These are phyloP conservation scores for Perithous albicinctus DNA, from an alignment of 2,888 invertebrate genomes.

Conservation along the genomic window DNA sequence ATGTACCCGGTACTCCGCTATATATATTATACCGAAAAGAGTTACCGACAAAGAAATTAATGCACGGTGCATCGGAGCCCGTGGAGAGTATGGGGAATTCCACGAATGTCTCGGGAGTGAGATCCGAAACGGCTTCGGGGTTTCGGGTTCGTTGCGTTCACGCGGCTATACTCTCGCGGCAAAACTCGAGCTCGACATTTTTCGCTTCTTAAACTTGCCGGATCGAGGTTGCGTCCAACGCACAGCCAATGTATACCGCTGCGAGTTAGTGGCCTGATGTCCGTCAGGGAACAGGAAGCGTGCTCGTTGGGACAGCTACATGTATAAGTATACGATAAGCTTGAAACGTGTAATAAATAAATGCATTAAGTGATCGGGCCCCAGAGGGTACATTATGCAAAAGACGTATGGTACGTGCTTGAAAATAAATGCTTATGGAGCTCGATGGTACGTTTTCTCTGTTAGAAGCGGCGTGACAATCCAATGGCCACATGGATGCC, in stretches of 20 bases:
- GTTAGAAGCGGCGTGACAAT: not conserved
- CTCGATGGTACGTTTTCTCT: not conserved
- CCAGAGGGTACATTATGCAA: no score
- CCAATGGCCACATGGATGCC: not conserved
- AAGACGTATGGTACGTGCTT: no score
- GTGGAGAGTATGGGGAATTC: constrained; percentile 56
- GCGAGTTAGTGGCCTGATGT: constrained; percentile 18
- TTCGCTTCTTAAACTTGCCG: constrained; percentile 20
- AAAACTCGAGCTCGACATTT: constrained; percentile 38
- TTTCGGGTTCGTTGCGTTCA: no score
- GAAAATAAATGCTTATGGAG: no score
- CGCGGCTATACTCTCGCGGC: no score
- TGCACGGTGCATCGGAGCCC: constrained; percentile 49
- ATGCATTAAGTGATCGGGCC: constrained; percentile 3
- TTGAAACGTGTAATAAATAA: constrained; percentile 42
- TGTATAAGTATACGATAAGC: constrained; percentile 39
- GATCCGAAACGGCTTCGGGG: constrained; percentile 65
- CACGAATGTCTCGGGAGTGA: constrained; percentile 59
- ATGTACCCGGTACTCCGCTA: no score
- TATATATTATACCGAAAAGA: no score
- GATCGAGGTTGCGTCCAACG: constrained; percentile 17
- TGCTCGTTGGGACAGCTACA: constrained; percentile 15
- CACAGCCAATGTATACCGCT: constrained; percentile 2
- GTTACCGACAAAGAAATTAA: constrained; percentile 63
- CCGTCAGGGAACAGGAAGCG: constrained; percentile 55